A percentile compares a stretch with the other conserved stretches of the same genome.
phyloP scores from a whole-genome alignment of 2,113 vertebrate genomes.

The Ciconia boyciana region DNA sequence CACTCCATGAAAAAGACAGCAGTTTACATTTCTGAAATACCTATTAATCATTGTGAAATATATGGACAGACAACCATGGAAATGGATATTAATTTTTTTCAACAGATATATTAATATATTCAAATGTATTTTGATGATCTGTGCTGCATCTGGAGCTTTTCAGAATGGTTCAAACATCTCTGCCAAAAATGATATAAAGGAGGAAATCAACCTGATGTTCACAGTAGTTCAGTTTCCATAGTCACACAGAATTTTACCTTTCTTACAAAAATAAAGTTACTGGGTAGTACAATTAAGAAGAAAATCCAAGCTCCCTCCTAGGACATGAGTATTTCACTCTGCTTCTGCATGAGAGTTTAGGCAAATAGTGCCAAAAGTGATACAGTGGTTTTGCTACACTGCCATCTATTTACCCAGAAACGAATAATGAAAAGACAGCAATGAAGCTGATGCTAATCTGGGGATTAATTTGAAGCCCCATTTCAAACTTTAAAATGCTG shows the following conservation, averaged over 20 bases:
- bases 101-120: not conserved
- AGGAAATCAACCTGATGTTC: not conserved
- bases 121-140: not conserved
- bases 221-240: not conserved
- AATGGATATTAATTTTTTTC: not conserved
- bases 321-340: not conserved
- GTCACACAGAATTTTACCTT: not conserved
- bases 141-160: not conserved
- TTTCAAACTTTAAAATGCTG: not conserved
- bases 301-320: not conserved
- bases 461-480: not conserved
- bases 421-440: fast-evolving
- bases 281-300: not conserved
- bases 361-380: not conserved
- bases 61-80: not conserved
- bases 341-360: not conserved
- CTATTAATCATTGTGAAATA: not conserved
- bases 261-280: not conserved
- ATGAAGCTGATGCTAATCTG: not conserved
- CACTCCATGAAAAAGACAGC: not conserved
- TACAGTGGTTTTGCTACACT: not conserved
- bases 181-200: not conserved
- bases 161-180: not conserved
- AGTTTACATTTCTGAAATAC: not conserved
- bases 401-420: not conserved